Base-by-base conservation (phyloP, 2,113 vertebrate species). In the Galeopterus variegatus region DNA sequence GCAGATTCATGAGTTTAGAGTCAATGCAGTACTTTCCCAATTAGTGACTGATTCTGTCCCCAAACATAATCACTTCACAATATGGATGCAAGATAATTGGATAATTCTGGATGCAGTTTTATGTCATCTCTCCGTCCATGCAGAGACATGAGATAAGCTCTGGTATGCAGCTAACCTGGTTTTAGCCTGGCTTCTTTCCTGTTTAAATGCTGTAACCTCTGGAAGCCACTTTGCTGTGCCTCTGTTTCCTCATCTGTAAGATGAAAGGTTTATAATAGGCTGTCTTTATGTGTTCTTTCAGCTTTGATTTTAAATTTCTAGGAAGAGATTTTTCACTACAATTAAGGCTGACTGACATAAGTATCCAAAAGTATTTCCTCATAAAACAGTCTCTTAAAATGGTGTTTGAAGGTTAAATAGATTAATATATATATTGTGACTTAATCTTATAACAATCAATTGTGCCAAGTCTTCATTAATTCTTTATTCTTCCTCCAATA, bases 381-480 rank as follows among this genome's bases (percentile, higher is more conserved):
- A 28, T 92, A 50, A 94, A 90, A 64, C 6, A 76, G 31, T 73
- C 70, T 77, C 67, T 88, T 81, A 64, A 76, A 33, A 73, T 33
- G 41, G 13, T 88, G 69, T 58, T 60, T 96, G 72, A 95, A 76
- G 75, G 58, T 97, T 87, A 93, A 88, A 62, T 17, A 84, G 62
- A 82, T 33, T 94, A 92, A 92, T 33, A 26, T 48, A 82, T 21
- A 3, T 45, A 64, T 60, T n/a, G 45, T 80, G 81, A 94, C 24
- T 83, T 93, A 58, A 48, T 84, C 81, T 75, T 45, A 28, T 76
- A 41, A 86, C 28, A 60, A 93, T 73, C 65, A 83, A 15, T 90
- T 92, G 21, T 91, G 56, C 10, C 54, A 93, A 93, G 19, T 79
- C 70, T 31, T 90, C n/a, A 81, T 65, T 76, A 73, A 77, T 94